Percentiles rank a stretch among this genome's conserved stretches.
phyloP scores from a whole-genome alignment of 2,888 invertebrate species.

The Ischnus inquisitorius region DNA sequence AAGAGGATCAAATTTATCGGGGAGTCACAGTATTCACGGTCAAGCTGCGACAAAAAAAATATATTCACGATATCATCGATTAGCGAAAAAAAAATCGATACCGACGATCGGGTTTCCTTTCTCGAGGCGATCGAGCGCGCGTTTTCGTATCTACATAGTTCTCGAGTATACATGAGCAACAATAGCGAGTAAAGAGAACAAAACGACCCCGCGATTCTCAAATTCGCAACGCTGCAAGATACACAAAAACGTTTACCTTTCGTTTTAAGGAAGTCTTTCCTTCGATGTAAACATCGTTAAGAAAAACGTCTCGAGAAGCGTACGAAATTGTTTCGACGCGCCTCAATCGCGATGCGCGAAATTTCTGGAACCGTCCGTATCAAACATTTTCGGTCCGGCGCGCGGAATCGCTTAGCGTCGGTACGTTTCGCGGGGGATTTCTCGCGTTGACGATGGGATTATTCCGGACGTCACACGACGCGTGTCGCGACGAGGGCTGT shows the following conservation, averaged over 20 bases:
- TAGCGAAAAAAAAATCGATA: background rate
- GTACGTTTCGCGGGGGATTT: background rate
- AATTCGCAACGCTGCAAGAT: no score
- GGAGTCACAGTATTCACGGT: conserved; percentile 19
- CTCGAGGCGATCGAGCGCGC: background rate
- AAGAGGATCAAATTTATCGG: conserved; percentile 15
- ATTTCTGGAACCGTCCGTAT: no score
- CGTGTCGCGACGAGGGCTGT: conserved; percentile 9
- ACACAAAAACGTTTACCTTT: background rate
- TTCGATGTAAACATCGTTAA: no score
- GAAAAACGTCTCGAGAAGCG: no score
- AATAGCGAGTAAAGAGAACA: background rate
- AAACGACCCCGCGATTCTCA: background rate
- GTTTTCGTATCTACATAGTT: background rate
- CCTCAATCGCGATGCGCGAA: no score
- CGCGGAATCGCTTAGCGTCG: no score
- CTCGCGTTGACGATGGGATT: conserved; percentile 19
- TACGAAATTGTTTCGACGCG: no score
- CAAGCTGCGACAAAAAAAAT: conserved; percentile 17
- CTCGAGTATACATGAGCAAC: background rate
- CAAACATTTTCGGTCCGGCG: no score
- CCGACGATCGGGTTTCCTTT: conserved; percentile 1
- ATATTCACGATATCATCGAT: background rate
- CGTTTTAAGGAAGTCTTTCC: no score
- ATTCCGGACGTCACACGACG: conserved; percentile 22